Evolutionary conservation across 2,113 vertebrate species (phyloP).

Genomic region (Sinocyclocheilus maitianheensis): DNA sequence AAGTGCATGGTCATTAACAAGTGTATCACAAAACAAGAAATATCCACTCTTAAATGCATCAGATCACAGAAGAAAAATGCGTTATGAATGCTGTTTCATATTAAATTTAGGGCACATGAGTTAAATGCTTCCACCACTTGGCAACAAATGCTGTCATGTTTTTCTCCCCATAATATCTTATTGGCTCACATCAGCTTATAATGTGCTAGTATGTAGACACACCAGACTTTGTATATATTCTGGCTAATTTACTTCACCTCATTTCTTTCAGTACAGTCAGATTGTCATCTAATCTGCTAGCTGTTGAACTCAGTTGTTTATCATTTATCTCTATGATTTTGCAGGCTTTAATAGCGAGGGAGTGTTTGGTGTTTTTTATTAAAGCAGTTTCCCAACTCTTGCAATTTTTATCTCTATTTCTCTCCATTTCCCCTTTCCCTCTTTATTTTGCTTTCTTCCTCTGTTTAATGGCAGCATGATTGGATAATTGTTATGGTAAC

Average conservation of each 20-base stretch:
- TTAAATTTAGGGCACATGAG: background rate
- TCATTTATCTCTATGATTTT: background rate
- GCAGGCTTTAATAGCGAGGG: background rate
- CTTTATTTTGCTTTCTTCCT: background rate
- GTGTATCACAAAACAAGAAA: background rate
- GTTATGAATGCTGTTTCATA: background rate
- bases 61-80: background rate
- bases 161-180: background rate
- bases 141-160: background rate
- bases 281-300: background rate
- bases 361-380: background rate
- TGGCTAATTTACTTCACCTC: background rate
- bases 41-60: background rate
- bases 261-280: background rate
- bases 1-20: background rate
- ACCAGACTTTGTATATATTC: background rate
- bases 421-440: background rate
- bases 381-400: background rate
- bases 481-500: constrained; percentile 16
- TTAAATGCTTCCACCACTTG: background rate
- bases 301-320: background rate
- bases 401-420: constrained; percentile 6
- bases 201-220: background rate
- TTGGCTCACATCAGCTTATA: background rate
- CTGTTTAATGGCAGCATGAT: constrained; percentile 15